Evolutionary conservation across 1,140 invertebrate genomes (phyloP).

Genomic region (Drosophila suzukii): DNA sequence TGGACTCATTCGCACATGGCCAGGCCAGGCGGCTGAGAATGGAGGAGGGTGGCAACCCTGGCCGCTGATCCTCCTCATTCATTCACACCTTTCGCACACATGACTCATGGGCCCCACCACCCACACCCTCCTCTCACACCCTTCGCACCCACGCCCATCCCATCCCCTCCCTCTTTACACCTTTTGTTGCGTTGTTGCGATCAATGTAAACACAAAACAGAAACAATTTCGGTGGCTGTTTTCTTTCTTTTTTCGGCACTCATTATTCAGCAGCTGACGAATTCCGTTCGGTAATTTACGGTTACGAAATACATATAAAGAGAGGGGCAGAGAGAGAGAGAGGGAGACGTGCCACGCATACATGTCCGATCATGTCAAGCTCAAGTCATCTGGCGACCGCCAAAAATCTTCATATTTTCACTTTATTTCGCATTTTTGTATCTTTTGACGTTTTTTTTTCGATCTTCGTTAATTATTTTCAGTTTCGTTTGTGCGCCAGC

Average conservation of each 20-base stretch:
- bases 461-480: slow-evolving; percentile 46
- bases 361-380: slow-evolving; percentile 52
- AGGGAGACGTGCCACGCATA: slow-evolving; percentile 31
- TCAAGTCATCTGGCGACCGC: slow-evolving; percentile 48
- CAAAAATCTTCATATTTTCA: slow-evolving; percentile 54
- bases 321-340: slow-evolving; percentile 5
- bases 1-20: slow-evolving; percentile 76
- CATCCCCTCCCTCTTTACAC: slow-evolving; percentile 20
- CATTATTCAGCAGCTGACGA: slow-evolving; percentile 57
- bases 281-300: slow-evolving; percentile 75
- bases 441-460: slow-evolving; percentile 21
- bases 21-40: slow-evolving; percentile 5
- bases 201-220: slow-evolving; percentile 54
- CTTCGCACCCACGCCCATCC: slow-evolving; percentile 15
- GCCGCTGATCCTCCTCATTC: slow-evolving; percentile 44
- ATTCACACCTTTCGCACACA: slow-evolving; percentile 48
- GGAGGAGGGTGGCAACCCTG: slow-evolving; percentile 28
- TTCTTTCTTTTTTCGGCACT: slow-evolving; percentile 39
- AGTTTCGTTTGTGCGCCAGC: slow-evolving; percentile 38
- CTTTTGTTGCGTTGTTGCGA: slow-evolving; percentile 44
- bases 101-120: slow-evolving; percentile 34
- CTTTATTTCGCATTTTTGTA: slow-evolving; percentile 21
- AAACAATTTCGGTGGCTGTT: slow-evolving; percentile 37
- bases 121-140: slow-evolving; percentile 25
- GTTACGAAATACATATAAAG: slow-evolving; percentile 66